A percentile compares a stretch with the other conserved stretches of the same genome.
Conservation (phyloP, 2,888 invertebrate genomes). For the Eurytoma adleriae region DNA sequence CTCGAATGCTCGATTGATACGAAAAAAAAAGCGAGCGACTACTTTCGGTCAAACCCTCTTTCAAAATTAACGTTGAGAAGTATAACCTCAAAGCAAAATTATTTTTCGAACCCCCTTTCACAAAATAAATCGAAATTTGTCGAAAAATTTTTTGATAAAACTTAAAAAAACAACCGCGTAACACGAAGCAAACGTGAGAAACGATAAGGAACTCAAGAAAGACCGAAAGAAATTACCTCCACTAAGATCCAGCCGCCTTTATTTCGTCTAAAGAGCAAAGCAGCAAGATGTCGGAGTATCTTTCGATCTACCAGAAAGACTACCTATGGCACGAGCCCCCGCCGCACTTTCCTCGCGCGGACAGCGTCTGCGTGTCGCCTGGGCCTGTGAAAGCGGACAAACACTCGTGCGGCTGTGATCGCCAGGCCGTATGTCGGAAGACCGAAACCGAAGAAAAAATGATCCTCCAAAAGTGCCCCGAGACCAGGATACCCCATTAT, state of each 20-base stretch:
- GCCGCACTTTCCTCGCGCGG: constrained; percentile 62
- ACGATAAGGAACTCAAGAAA: too few relatives aligned
- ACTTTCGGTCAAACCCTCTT: too few relatives aligned
- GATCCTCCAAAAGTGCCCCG: constrained; percentile 78
- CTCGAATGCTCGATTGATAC: too few relatives aligned
- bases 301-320: constrained; percentile 81
- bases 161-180: not conserved
- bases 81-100: not conserved
- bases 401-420: not conserved
- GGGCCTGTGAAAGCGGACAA: not conserved
- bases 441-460: not conserved
- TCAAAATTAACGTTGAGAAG: too few relatives aligned
- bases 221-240: too few relatives aligned
- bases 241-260: not conserved
- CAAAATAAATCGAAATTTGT: not conserved
- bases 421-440: not conserved
- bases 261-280: not conserved
- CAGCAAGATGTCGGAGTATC: constrained; percentile 69
- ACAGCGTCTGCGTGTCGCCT: constrained; percentile 76
- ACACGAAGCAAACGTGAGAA: not conserved
- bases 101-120: not conserved
- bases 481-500: constrained; percentile 78
- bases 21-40: too few relatives aligned
- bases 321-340: constrained; percentile 80
- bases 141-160: not conserved